phyloP scores from a whole-genome alignment of 2,888 invertebrate species.

The Auanema sp. region DNA sequence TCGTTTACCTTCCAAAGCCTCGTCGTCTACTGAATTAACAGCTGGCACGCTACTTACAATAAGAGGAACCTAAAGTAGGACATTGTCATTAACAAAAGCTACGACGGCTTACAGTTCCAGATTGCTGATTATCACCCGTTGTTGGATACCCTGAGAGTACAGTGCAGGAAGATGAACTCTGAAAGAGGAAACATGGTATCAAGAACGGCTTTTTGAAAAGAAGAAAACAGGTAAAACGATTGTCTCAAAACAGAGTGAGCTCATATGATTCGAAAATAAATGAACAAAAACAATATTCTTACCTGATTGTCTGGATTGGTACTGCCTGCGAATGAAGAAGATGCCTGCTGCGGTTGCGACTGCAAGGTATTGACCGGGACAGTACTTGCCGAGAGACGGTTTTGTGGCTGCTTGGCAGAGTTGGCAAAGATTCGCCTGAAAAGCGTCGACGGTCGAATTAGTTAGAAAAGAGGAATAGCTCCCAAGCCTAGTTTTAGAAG shows the following conservation, averaged over 20 bases:
- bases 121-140: background rate
- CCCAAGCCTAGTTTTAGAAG: background rate
- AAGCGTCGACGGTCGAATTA: slow-evolving; percentile 3
- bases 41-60: slow-evolving; percentile 19
- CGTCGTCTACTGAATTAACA: slow-evolving; percentile 15
- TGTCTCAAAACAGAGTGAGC: no score
- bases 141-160: slow-evolving; percentile 1
- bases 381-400: no score
- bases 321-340: background rate
- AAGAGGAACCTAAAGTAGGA: slow-evolving; percentile 16
- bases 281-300: background rate
- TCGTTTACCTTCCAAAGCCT: slow-evolving; percentile 19
- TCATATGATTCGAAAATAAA: background rate
- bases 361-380: no score
- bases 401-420: slow-evolving; percentile 29
- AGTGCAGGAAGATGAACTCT: background rate
- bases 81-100: background rate
- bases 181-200: background rate
- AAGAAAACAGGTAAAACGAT: no score
- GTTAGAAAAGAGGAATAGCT: background rate
- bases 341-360: slow-evolving; percentile 11
- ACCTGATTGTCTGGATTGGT: slow-evolving; percentile 10
- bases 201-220: no score
- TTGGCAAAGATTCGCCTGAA: slow-evolving; percentile 46
- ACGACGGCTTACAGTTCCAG: background rate